These are phyloP conservation scores for Cassiopea xamachana DNA, from an alignment of 30 jellyfish, hydroid and myxozoan genomes.

Conservation along the genomic window DNA sequence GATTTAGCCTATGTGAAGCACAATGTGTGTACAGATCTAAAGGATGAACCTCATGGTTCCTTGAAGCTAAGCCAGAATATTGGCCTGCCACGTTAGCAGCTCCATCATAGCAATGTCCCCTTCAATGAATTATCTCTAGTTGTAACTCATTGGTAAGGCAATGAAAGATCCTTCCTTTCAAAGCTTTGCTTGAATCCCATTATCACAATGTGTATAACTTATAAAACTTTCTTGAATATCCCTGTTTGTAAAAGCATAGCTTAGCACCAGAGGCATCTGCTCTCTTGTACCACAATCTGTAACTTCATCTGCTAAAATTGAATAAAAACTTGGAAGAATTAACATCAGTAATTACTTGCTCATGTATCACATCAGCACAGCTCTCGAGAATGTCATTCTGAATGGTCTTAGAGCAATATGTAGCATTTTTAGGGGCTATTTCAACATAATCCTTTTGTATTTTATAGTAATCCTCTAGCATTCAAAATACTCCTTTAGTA, in stretches of 20 bases:
- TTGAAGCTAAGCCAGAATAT: constrained; percentile 14
- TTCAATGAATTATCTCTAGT: neutral
- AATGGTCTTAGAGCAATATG: constrained; percentile 5
- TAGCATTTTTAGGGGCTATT: constrained; percentile 33
- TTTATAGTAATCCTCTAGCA: neutral
- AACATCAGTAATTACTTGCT: neutral
- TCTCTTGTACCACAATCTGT: constrained; percentile 56
- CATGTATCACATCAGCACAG: neutral
- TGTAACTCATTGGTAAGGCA: constrained; percentile 4
- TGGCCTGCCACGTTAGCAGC: constrained; percentile 42
- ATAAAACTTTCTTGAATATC: constrained; percentile 24
- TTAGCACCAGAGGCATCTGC: constrained; percentile 49
- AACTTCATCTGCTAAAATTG: constrained; percentile 15
- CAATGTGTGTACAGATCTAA: constrained; percentile 26
- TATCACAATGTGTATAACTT: constrained; percentile 6
- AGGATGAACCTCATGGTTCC: neutral
- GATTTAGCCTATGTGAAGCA: neutral
- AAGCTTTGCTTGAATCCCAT: constrained; percentile 25
- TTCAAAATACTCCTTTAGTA: constrained; percentile 26
- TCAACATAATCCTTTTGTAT: neutral
- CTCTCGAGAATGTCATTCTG: constrained; percentile 4
- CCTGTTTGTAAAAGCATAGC: constrained; percentile 9
- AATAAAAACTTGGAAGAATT: neutral
- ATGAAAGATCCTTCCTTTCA: constrained; percentile 4
- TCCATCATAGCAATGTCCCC: constrained; percentile 34